Evolutionary conservation across 2,113 vertebrate species (phyloP), one percentile per base, ranked within the genome.

Genomic region (Mellivora capensis): DNA sequence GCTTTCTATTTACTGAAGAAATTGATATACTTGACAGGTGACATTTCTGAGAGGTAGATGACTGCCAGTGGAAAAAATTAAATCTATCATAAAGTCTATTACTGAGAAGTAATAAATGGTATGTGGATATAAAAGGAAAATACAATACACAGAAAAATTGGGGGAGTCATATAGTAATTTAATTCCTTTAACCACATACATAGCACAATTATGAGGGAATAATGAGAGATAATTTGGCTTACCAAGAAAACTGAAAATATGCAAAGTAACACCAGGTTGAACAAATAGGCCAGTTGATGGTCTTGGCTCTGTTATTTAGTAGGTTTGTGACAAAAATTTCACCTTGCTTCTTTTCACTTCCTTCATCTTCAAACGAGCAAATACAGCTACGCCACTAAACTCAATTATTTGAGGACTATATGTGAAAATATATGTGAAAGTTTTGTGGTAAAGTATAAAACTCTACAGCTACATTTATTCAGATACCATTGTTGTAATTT

Each of bases 1-100:
- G 80, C 76, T 96, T 97, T 88, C 77, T 97, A 64, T 95, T 96
- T 96, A 95, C 59, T 90, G 59, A 97, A 91, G 31, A 90, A 72
- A 96, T 87, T 52, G 67, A 91, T 87, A 90, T 77, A 83, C 37
- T 93, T 81, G 74, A 95, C 57, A 90, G 47, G 59, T 90, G 88
- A 96, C 59, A 97, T 96, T 95, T 92, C 89, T 88, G 21, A 96
- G 62, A 96, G 74, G 27, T 57, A 94, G 76, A 88, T 20, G 42
- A 96, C 21, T 81, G 37, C 59, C 61, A 93, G n/a, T 77, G 20
- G 74, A 96, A 96, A 91, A 69, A 95, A 82, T 84, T 88, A 96
- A 91, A 90, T 90, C 9, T 11, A 59, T 69, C 31, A 90, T 14
- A 72, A 93, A 90, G 29, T 88, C 67, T 83, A 64, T 91, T 86